Base-by-base conservation (phyloP, 2,797 vertebrate species). In the Numenius phaeopus region DNA sequence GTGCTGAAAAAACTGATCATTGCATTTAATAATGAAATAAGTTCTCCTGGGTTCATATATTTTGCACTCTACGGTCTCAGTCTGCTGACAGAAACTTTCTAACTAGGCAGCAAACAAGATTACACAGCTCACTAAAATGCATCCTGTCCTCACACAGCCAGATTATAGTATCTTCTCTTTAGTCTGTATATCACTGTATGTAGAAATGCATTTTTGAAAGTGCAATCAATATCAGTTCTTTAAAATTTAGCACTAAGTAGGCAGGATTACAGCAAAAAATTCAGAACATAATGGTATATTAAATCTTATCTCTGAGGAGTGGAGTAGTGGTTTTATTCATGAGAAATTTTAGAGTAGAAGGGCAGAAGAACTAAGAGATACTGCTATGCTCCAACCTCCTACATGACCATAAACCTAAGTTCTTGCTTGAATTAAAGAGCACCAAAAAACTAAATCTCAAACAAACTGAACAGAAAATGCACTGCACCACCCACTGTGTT, bases 131-230 rank as follows among this genome's bases (percentile, higher is more conserved):
- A 46, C 23, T 71, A 78, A 83, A 89, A 92, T 40, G 24, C 6
- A 40, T n/a, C 17, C 30, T 78, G 30, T 44, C 39, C 4, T 13
- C 37, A 50, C 6, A 59, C 2, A 59, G 30, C 6, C 34, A 78
- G 22, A 37, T 32, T 50, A 14, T 32, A 80, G 15, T 7, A 7
- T 66, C 30, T 77, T 78, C 55, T 85, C 49, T 69, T 76, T 61
- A 24, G 77, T 80, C 40, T 42, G 9, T 67, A 18, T 77, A 67
- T 80, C 57, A 77, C 2, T 16, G 9, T 10, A 7, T 12, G 32
- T 85, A n/a, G 46, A 85, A 87, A 77, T 57, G 22, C 39, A 69
- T 92, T 82, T 89, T 94, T 92, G 49, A 91, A 92, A 95, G 39
- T 37, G 21, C 23, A 80, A 52, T 94, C 62, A 82, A 82, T 87